phyloP scores from a whole-genome alignment of 2,888 invertebrate species.

The Polydrusus cervinus region DNA sequence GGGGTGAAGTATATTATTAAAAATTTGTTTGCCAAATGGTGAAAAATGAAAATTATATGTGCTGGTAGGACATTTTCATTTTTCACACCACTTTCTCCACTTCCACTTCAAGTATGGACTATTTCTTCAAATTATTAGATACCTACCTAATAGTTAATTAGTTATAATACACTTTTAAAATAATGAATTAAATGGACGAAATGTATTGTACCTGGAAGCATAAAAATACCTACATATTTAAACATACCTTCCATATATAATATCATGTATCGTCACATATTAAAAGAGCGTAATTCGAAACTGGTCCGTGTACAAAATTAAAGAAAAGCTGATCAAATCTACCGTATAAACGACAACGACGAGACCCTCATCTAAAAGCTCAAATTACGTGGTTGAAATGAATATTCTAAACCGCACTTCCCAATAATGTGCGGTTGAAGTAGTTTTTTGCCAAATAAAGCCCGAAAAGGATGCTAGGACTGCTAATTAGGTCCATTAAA shows the following conservation, averaged over 20 bases:
- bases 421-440: slow-evolving; percentile 62
- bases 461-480: neutral
- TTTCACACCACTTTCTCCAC: no score
- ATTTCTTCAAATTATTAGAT: no score
- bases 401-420: slow-evolving; percentile 60
- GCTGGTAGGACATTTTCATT: no score
- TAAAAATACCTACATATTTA: neutral
- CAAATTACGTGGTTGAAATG: slow-evolving; percentile 41
- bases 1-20: no score
- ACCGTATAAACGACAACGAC: slow-evolving; percentile 66
- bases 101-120: no score
- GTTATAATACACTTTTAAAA: no score
- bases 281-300: slow-evolving; percentile 62
- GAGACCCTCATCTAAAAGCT: slow-evolving; percentile 45
- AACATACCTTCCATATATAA: slow-evolving; percentile 53
- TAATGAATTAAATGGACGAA: no score
- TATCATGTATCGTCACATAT: slow-evolving; percentile 59
- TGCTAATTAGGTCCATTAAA: no score
- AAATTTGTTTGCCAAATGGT: no score
- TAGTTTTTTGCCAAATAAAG: slow-evolving; percentile 53
- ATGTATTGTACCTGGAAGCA: no score
- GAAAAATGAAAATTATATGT: no score
- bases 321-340: slow-evolving; percentile 71
- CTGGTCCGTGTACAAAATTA: slow-evolving; percentile 66
- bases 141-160: no score